phyloP scores from a whole-genome alignment of 2,888 invertebrate species.

The Ceramica pisi region DNA sequence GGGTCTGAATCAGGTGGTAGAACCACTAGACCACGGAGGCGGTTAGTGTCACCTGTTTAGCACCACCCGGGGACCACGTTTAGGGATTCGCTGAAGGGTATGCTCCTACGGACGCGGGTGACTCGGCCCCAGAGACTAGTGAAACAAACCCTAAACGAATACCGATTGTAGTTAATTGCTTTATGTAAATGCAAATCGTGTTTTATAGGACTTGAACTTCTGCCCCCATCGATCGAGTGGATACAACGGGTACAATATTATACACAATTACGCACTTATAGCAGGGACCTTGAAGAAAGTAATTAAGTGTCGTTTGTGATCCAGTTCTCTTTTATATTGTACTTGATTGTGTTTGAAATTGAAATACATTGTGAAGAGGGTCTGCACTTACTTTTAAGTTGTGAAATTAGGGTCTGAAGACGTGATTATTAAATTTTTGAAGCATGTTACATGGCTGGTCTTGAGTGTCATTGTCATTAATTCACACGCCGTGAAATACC shows the following conservation, averaged over 20 bases:
- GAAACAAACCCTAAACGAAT: too few species aligned
- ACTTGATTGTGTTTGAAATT: constrained; percentile 55
- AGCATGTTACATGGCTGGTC: not conserved
- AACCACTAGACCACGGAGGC: too few species aligned
- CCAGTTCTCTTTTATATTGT: constrained; percentile 44
- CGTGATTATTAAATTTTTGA: constrained; percentile 11
- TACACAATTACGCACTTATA: constrained; percentile 53
- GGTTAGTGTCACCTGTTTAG: too few species aligned
- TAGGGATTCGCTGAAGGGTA: too few species aligned
- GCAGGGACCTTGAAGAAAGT: constrained; percentile 47
- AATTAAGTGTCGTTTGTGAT: constrained; percentile 58
- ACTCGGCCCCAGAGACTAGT: too few species aligned
- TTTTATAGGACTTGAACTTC: not conserved
- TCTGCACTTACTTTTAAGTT: constrained; percentile 34
- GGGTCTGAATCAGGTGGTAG: too few species aligned
- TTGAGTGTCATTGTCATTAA: constrained; percentile 16
- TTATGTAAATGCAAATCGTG: not conserved
- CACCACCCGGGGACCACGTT: too few species aligned
- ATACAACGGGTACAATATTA: constrained; percentile 38
- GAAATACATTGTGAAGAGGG: constrained; percentile 42
- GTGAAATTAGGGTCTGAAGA: constrained; percentile 3
- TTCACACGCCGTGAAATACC: not conserved
- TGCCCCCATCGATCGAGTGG: not conserved
- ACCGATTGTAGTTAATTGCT: too few species aligned
- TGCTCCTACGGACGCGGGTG: too few species aligned